Evolutionary conservation across 2,113 vertebrate genomes (phyloP).

Genomic region (Tamias sibiricus): DNA sequence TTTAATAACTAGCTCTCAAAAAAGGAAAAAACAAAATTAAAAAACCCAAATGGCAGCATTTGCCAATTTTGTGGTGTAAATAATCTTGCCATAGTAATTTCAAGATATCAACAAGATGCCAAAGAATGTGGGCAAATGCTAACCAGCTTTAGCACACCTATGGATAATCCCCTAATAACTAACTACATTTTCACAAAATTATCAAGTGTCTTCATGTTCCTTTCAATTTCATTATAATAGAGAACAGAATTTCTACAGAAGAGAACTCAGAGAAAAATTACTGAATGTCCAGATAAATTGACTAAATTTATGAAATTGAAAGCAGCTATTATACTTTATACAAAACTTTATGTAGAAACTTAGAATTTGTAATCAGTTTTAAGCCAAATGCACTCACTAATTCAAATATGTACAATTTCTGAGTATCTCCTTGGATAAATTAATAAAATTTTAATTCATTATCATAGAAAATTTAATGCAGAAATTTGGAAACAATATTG

Average conservation of each 20-base stretch:
- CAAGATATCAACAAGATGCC: background rate
- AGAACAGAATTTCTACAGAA: slow-evolving; percentile 30
- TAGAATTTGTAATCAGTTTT: background rate
- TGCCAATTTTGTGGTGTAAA: background rate
- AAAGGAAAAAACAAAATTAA: background rate
- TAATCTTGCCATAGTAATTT: background rate
- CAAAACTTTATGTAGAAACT: slow-evolving; percentile 49
- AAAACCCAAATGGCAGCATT: background rate
- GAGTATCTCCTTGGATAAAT: slow-evolving; percentile 7
- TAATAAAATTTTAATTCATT: slow-evolving; percentile 18
- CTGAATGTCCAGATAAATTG: slow-evolving; percentile 44
- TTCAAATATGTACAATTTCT: slow-evolving; percentile 2
- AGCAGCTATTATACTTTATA: slow-evolving; percentile 38
- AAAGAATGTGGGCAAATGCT: background rate
- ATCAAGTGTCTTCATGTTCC: slow-evolving; percentile 41
- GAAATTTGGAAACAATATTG: slow-evolving; percentile 37
- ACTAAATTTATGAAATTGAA: slow-evolving; percentile 51
- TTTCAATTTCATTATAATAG: slow-evolving; percentile 48
- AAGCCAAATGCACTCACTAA: slow-evolving; percentile 47
- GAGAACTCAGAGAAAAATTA: slow-evolving; percentile 40
- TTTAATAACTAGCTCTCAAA: background rate
- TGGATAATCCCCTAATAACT: background rate
- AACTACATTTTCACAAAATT: slow-evolving; percentile 30
- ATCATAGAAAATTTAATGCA: slow-evolving; percentile 11
- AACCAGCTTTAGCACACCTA: background rate